Evolutionary conservation across 2,888 invertebrate genomes (phyloP).

Genomic region (Patella depressa): DNA sequence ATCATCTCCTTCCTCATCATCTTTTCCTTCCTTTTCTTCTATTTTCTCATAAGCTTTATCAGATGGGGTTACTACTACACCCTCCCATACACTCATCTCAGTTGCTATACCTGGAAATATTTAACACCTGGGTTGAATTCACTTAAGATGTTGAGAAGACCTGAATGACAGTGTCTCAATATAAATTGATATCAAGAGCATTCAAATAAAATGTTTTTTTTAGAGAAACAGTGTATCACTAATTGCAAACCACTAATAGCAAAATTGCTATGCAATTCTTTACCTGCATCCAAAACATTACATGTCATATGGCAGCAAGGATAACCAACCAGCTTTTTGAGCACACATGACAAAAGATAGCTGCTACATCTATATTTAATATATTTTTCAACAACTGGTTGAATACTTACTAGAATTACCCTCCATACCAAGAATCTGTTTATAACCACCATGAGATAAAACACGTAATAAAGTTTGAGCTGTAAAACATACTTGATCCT

Average conservation of each 20-base stretch:
- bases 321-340: neutral
- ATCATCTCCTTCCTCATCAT: conserved; percentile 53
- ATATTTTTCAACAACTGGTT: too few relatives aligned
- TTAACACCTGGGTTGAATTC: too few relatives aligned
- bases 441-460: conserved; percentile 89
- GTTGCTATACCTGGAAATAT: conserved; percentile 77
- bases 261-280: too few relatives aligned
- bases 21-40: conserved; percentile 70
- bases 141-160: too few relatives aligned
- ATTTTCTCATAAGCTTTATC: conserved; percentile 92
- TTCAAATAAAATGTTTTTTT: too few relatives aligned
- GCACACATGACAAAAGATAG: too few relatives aligned
- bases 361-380: too few relatives aligned
- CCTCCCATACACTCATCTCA: conserved; percentile 97
- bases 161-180: too few relatives aligned
- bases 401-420: conserved; percentile 72
- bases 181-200: too few relatives aligned
- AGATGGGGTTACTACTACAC: conserved; percentile 94
- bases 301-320: neutral
- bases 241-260: neutral
- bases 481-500: conserved; percentile 93
- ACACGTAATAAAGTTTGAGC: conserved; percentile 94
- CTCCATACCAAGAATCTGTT: conserved; percentile 84
- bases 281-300: too few relatives aligned
- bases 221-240: too few relatives aligned